Conservation (phyloP, 1,140 invertebrate genomes). For the Lepidurus couesii region DNA sequence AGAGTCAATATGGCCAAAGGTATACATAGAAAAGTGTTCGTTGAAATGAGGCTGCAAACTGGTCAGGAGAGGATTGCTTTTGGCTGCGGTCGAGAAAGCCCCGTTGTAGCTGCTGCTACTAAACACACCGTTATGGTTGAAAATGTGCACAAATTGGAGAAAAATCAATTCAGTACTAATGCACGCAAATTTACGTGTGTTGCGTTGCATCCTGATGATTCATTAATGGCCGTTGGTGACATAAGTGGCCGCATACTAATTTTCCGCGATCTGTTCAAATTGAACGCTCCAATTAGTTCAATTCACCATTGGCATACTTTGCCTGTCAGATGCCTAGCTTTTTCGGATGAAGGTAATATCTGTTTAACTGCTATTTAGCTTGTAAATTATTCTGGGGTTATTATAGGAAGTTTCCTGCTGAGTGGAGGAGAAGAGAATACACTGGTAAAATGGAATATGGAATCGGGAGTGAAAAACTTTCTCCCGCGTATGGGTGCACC, state of each 20-base stretch:
- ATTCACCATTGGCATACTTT: constrained; percentile 75
- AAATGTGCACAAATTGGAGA: constrained; percentile 40
- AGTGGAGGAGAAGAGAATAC: constrained; percentile 73
- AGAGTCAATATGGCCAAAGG: not conserved
- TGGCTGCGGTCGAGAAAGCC: constrained; percentile 34
- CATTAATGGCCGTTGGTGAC: constrained; percentile 64
- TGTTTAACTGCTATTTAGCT: not conserved
- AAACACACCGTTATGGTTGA: constrained; percentile 42
- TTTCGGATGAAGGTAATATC: constrained; percentile 58
- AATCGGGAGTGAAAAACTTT: constrained; percentile 54
- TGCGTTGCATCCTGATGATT: constrained; percentile 60
- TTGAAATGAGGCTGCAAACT: too few species aligned
- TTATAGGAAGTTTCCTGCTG: constrained; percentile 59
- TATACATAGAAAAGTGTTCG: not conserved
- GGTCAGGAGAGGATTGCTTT: constrained; percentile 17
- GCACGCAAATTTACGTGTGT: constrained; percentile 58
- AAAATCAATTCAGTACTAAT: constrained; percentile 45
- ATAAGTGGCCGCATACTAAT: constrained; percentile 58
- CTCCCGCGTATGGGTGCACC: constrained; percentile 66
- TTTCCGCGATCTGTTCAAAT: constrained; percentile 54
- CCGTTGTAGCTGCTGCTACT: constrained; percentile 43
- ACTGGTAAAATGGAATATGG: constrained; percentile 68
- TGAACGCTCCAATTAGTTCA: constrained; percentile 46
- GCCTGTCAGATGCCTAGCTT: constrained; percentile 61
- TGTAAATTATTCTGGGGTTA: constrained; percentile 33